Base-by-base conservation (phyloP, 2,113 vertebrate genomes). In the Leptodactylus fuscus region DNA sequence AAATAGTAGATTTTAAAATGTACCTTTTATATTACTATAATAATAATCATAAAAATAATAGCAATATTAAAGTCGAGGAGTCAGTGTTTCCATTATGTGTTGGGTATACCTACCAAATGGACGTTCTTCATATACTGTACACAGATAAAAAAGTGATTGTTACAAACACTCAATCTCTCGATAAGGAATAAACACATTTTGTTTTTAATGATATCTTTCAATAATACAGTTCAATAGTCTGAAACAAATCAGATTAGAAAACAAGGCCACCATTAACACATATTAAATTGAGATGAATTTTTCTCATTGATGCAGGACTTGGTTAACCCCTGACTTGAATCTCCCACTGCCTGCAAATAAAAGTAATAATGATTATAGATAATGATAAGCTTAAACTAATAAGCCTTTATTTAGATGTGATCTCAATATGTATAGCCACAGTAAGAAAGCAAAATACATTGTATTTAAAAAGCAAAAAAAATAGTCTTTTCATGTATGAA, bases 231-330 rank as follows among this genome's bases (percentile, higher is more conserved):
- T 36, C 51, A 58, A 12, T 79, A 38, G 13, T 60, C 22, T 60
- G 5, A 41, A 58, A 58, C 53, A 67, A 67, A 65, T 81, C 22
- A 48, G 79, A 67, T 81, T 81, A 44, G 18, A 65, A 18, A 81
- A 65, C 32, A 58, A 58, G 24, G 18, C 16, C 8, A 67, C 38
- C 22, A 67, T 81, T 81, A 81, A 65, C 38, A 44, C 78, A 81
- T 80, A 80, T 65, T 81, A 46, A 44, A 32, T 62, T 20, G 58
- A 67, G 79, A 81, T 81, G 15, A 65, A 46, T 81, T 81, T 44
- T 65, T 1, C n/a, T 67, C 16, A 67, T 46, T 81, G 49, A 38
- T 81, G 18, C 38, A 65, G 38, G 36, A 38, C 22, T 16, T 16
- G n/a, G 15, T 27, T 75, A 75, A 75, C 73, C 73, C 51, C 27